Evolutionary conservation across 1,140 invertebrate genomes (phyloP).

Genomic region (Dermatophagoides farinae): DNA sequence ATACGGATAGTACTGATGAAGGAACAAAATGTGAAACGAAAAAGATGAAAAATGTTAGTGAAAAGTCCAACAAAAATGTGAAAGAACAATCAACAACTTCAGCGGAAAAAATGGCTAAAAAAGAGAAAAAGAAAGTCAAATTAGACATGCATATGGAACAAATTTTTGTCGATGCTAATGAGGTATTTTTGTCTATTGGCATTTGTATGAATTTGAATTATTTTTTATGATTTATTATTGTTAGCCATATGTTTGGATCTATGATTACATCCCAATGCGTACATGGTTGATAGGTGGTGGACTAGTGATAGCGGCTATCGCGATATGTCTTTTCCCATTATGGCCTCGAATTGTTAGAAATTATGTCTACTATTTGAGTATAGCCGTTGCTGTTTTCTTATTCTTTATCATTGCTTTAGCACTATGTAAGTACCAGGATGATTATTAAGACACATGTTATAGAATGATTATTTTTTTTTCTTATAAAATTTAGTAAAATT

Average conservation of each 20-base stretch:
- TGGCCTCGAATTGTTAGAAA: conserved; percentile 85
- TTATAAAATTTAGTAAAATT: conserved; percentile 40
- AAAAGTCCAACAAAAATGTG: conserved; percentile 10
- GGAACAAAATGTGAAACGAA: conserved; percentile 22
- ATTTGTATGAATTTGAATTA: background rate
- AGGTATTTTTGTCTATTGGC: conserved; percentile 27
- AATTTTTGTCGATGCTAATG: conserved; percentile 69
- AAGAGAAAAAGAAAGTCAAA: conserved; percentile 44
- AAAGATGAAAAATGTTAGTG: conserved; percentile 20
- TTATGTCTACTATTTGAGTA: conserved; percentile 88
- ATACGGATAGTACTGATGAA: conserved; percentile 14
- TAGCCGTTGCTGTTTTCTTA: conserved; percentile 78
- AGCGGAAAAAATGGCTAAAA: conserved; percentile 26
- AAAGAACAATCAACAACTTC: conserved; percentile 28
- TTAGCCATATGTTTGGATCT: conserved; percentile 92
- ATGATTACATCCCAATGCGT: conserved; percentile 87
- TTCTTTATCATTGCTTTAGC: conserved; percentile 76
- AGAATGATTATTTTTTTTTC: conserved; percentile 7
- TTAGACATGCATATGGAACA: conserved; percentile 92
- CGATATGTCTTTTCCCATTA: conserved; percentile 88
- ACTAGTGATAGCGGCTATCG: conserved; percentile 76
- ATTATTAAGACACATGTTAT: background rate
- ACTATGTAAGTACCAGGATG: conserved; percentile 32
- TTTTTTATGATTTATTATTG: conserved; percentile 13
- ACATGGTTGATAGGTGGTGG: conserved; percentile 85